Conservation (phyloP, 2,888 invertebrate species). For the Diarsia rubi region DNA sequence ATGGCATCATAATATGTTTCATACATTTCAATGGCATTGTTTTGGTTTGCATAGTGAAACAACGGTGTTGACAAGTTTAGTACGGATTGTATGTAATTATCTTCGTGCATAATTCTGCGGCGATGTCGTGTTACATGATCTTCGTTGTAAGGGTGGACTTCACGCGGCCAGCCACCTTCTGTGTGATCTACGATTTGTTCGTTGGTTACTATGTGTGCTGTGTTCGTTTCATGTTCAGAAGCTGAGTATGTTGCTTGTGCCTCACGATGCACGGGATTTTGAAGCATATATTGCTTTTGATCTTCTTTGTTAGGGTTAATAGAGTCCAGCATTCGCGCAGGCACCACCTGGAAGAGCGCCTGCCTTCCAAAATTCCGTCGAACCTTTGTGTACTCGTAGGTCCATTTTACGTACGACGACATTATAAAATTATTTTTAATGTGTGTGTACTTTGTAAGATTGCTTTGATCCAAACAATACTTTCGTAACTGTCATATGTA, state of each 20-base stretch:
- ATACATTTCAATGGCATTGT: conserved; percentile 95
- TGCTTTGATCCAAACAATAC: conserved; percentile 46
- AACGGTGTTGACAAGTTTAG: conserved; percentile 89
- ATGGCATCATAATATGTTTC: conserved; percentile 93
- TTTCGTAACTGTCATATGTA: conserved; percentile 66
- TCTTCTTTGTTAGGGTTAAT: conserved; percentile 81
- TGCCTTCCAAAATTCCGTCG: conserved; percentile 89
- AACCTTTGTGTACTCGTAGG: conserved; percentile 87
- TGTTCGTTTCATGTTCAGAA: conserved; percentile 91
- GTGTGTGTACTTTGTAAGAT: conserved; percentile 19
- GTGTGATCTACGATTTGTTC: conserved; percentile 93
- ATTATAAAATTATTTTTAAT: conserved; percentile 62
- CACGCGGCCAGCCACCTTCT: conserved; percentile 97
- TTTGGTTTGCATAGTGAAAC: conserved; percentile 93
- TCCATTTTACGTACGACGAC: conserved; percentile 77
- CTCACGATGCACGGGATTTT: conserved; percentile 88
- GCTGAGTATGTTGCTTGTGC: conserved; percentile 87
- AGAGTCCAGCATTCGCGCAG: conserved; percentile 84
- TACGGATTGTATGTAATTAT: conserved; percentile 93
- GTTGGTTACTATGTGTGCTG: conserved; percentile 90
- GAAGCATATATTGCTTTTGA: conserved; percentile 85
- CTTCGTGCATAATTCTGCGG: conserved; percentile 95
- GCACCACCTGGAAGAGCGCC: conserved; percentile 84
- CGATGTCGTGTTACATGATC: conserved; percentile 94
- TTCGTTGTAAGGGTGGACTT: conserved; percentile 92